These are phyloP conservation scores for Pseudanteris insignis DNA, from an alignment of 2,888 invertebrate genomes.

Conservation along the genomic window DNA sequence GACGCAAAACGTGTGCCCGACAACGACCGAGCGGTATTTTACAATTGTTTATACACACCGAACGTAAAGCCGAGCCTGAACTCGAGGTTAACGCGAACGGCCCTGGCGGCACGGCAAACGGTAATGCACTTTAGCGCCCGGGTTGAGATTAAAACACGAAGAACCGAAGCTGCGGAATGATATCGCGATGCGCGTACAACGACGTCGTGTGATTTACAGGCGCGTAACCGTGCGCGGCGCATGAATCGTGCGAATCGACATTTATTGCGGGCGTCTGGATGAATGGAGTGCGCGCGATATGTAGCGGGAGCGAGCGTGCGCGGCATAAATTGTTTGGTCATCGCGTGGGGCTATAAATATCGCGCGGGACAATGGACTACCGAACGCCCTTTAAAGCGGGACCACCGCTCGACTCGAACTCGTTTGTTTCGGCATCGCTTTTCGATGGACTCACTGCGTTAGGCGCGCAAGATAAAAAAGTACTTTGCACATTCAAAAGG, in stretches of 20 bases:
- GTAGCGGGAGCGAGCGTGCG: constrained; percentile 42
- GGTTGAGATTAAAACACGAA: too few relatives aligned
- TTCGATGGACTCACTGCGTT: constrained; percentile 52
- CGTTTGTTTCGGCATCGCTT: constrained; percentile 51
- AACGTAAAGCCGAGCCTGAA: too few relatives aligned
- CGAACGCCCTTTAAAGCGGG: constrained; percentile 55
- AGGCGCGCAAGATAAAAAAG: constrained; percentile 30
- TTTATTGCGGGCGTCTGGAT: constrained; percentile 45
- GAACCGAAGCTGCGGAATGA: too few relatives aligned
- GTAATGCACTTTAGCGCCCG: too few relatives aligned
- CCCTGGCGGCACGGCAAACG: too few relatives aligned
- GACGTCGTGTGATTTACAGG: too few relatives aligned
- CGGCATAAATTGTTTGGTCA: constrained; percentile 62
- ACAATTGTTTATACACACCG: too few relatives aligned
- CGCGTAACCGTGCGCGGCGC: constrained; percentile 17
- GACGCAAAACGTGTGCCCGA: too few relatives aligned
- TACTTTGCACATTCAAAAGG: constrained; percentile 39
- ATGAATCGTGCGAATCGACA: constrained; percentile 44
- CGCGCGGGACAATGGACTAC: constrained; percentile 53
- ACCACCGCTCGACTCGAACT: constrained; percentile 38
- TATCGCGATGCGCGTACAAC: too few relatives aligned
- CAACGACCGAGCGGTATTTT: too few relatives aligned
- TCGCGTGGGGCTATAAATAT: constrained; percentile 62
- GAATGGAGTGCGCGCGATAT: constrained; percentile 47
- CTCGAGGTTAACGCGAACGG: too few relatives aligned